These are phyloP conservation scores for Torymus texanus DNA, from an alignment of 2,888 invertebrate species.

Conservation along the genomic window DNA sequence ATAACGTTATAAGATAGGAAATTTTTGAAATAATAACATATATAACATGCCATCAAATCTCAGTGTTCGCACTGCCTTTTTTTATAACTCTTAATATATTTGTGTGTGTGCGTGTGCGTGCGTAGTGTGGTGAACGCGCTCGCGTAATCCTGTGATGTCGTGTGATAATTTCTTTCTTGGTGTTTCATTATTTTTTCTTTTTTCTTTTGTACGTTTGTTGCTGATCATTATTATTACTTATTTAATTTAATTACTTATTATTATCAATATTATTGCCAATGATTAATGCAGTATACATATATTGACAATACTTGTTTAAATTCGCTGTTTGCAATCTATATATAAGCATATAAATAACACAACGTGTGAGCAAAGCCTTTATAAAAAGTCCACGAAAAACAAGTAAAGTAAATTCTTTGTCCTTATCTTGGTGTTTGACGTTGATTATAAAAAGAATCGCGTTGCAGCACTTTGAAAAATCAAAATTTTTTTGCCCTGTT, in stretches of 20 bases:
- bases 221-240: slow-evolving; percentile 30
- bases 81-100: slow-evolving; percentile 8
- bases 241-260: slow-evolving; percentile 14
- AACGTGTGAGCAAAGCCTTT: slow-evolving; percentile 10
- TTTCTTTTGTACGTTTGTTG: slow-evolving; percentile 36
- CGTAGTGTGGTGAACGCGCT: slow-evolving; percentile 23
- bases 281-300: slow-evolving; percentile 24
- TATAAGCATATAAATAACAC: slow-evolving; percentile 27
- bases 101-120: slow-evolving; percentile 1
- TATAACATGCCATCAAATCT: slow-evolving; percentile 11
- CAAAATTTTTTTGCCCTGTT: slow-evolving; percentile 23
- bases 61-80: slow-evolving; percentile 39
- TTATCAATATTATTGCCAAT: slow-evolving; percentile 19
- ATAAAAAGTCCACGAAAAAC: slow-evolving; percentile 3
- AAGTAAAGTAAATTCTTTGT: slow-evolving; percentile 10
- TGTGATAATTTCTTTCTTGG: slow-evolving; percentile 15
- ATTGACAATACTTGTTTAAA: slow-evolving; percentile 24
- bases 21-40: too few species aligned
- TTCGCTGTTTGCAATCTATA: slow-evolving; percentile 23
- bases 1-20: too few species aligned
- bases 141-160: slow-evolving; percentile 38
- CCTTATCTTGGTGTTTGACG: slow-evolving; percentile 22
- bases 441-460: slow-evolving; percentile 5
- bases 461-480: not conserved
- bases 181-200: slow-evolving; percentile 26